A percentile compares a stretch with the other conserved stretches of the same genome.
Evolutionary conservation across 2,113 vertebrate genomes (phyloP).

Genomic region (Amia ocellicauda): DNA sequence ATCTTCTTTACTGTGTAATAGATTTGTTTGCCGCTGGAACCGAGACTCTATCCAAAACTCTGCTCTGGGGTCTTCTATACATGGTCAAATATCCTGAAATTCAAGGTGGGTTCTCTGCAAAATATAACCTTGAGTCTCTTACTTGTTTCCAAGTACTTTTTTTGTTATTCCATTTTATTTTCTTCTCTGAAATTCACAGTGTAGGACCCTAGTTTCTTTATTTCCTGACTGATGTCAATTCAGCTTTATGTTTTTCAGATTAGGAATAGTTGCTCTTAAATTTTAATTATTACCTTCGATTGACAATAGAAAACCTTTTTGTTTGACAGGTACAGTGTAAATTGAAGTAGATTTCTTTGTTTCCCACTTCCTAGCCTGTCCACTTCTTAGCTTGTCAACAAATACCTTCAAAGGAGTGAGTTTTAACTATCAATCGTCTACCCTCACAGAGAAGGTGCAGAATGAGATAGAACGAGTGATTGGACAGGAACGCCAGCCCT

Average conservation of each 20-base stretch:
- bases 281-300: too few relatives aligned
- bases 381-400: neutral
- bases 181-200: neutral
- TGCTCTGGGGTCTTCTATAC: slow-evolving; percentile 53
- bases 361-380: neutral
- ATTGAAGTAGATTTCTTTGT: too few relatives aligned
- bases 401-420: too few relatives aligned
- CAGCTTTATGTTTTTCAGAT: too few relatives aligned
- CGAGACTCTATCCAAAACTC: slow-evolving; percentile 64
- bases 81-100: slow-evolving; percentile 56
- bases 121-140: neutral
- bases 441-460: slow-evolving; percentile 30
- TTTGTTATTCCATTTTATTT: neutral
- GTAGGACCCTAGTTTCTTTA: too few relatives aligned
- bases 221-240: too few relatives aligned
- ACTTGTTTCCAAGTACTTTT: too few relatives aligned
- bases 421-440: too few relatives aligned
- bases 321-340: too few relatives aligned
- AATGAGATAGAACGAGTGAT: slow-evolving; percentile 38
- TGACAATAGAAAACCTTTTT: too few relatives aligned
- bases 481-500: slow-evolving; percentile 22
- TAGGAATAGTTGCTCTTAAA: too few relatives aligned
- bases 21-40: slow-evolving; percentile 67
- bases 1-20: slow-evolving; percentile 27
- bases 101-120: slow-evolving; percentile 55